Evolutionary conservation across 2,113 vertebrate genomes (phyloP).

Genomic region (Sialia sialis): DNA sequence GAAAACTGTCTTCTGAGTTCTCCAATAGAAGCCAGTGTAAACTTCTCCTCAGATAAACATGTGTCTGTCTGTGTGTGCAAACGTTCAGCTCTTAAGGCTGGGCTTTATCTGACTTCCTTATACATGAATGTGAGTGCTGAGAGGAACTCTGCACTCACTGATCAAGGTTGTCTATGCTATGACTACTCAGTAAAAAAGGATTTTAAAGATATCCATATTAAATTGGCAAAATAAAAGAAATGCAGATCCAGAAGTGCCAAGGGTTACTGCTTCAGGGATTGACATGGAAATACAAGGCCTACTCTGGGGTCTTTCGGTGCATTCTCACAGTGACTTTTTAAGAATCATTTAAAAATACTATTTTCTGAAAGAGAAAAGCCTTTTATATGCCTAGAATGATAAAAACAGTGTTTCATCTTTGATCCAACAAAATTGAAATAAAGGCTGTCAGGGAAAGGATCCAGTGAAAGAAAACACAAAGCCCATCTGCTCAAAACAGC

Average conservation of each 20-base stretch:
- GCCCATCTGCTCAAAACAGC: neutral
- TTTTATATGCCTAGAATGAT: neutral
- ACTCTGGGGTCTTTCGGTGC: neutral
- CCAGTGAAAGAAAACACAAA: neutral
- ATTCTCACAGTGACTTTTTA: neutral
- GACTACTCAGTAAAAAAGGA: neutral
- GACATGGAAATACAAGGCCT: neutral
- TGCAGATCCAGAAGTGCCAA: neutral
- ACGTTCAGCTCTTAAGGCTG: neutral
- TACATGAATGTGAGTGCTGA: neutral
- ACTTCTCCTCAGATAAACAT: constrained; percentile 7
- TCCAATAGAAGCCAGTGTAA: neutral
- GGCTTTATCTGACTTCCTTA: neutral
- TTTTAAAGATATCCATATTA: neutral
- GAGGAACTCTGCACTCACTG: neutral
- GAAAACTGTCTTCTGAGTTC: neutral
- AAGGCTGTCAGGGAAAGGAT: neutral
- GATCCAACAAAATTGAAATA: neutral
- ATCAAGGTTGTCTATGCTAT: neutral
- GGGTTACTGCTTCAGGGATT: neutral
- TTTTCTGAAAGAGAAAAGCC: neutral
- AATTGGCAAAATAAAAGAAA: neutral
- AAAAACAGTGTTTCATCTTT: neutral
- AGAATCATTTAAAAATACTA: neutral
- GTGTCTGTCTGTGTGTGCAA: neutral